Percentiles rank a stretch among this genome's conserved stretches.
phyloP scores from a whole-genome alignment of 1,140 invertebrate genomes.

The Chlorops oryzae region DNA sequence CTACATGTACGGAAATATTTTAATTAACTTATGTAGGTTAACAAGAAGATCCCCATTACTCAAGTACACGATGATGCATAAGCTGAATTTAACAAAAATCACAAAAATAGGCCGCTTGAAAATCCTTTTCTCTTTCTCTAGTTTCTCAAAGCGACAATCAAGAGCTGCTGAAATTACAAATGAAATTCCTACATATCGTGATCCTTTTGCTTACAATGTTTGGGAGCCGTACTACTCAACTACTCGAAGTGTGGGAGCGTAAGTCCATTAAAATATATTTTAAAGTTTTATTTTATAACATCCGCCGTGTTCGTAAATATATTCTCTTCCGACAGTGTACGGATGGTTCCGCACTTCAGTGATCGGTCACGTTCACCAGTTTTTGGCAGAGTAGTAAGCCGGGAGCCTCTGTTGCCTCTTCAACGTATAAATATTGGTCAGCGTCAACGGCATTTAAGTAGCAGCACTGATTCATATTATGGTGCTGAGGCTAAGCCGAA shows the following conservation, averaged over 20 bases:
- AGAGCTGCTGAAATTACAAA: slow-evolving; percentile 78
- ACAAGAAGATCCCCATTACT: background rate
- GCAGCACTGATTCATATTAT: too few relatives aligned
- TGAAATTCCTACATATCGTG: slow-evolving; percentile 70
- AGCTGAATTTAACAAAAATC: background rate
- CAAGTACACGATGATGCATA: background rate
- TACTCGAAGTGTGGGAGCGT: slow-evolving; percentile 50
- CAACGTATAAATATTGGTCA: slow-evolving; percentile 22
- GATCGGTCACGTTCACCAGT: slow-evolving; percentile 48
- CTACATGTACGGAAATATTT: too few relatives aligned
- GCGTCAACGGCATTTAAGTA: slow-evolving; percentile 17
- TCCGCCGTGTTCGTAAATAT: background rate
- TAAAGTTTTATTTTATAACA: background rate
- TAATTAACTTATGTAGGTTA: background rate
- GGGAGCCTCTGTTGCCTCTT: slow-evolving; percentile 47
- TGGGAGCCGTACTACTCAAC: slow-evolving; percentile 65
- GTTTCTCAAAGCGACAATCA: slow-evolving; percentile 80
- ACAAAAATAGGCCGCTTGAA: background rate
- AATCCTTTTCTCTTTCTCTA: slow-evolving; percentile 14
- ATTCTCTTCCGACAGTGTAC: slow-evolving; percentile 17
- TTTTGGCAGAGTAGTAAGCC: slow-evolving; percentile 59
- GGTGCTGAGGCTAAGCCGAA: slow-evolving; percentile 25
- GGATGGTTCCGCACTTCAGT: slow-evolving; percentile 18
- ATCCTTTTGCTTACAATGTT: slow-evolving; percentile 73
- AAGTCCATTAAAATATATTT: slow-evolving; percentile 23